Base-by-base conservation (phyloP, 2,113 vertebrate species). In the Larimichthys polyactis region DNA sequence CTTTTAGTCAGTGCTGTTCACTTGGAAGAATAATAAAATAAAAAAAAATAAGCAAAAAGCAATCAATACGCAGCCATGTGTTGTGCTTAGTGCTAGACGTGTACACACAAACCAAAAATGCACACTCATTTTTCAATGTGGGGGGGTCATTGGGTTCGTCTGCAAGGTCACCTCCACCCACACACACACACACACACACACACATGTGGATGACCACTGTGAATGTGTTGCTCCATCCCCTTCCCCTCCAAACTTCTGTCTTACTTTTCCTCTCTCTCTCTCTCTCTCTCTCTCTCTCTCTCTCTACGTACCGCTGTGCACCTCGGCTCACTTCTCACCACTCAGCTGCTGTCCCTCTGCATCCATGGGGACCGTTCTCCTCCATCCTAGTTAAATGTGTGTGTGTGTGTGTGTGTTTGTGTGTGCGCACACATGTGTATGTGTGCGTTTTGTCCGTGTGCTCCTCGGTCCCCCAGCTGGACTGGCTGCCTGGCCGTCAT, bases 401-500 rank as follows among this genome's bases (percentile, higher is more conserved):
- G 27, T 27, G 27, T 27, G 27, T 27, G 27, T 27, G 27, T 27
- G 57, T 22, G 27, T 71, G 46, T 66, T 22, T 80, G 52, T 78
- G 32, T 36, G 32, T 36, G 40, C 57, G 51, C 78, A 64, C 52
- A 63, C 46, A 36, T 51, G 65, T 81, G 71, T 65, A 71, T 81
- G 80, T 70, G 68, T 79, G 78, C 58, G 70, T 84, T 90, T 84
- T 89, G 92, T 89, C 90, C 88, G 19, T 89, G 89, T 90, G 91
- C 90, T 95, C 89, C 86, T 87, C 85, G 87, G 83, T 92, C 92
- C 85, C 94, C 90, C 94, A 92, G 93, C 94, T 94, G 94, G 94
- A 94, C 93, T 83, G 75, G 85, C 88, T 84, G 89, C 82, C 64
- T 77, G 82, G 86, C 90, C 78, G 75, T 91, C 94, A 95, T 96